phyloP scores from a whole-genome alignment of 2,888 invertebrate genomes.

The Epirrhoe alternata region DNA sequence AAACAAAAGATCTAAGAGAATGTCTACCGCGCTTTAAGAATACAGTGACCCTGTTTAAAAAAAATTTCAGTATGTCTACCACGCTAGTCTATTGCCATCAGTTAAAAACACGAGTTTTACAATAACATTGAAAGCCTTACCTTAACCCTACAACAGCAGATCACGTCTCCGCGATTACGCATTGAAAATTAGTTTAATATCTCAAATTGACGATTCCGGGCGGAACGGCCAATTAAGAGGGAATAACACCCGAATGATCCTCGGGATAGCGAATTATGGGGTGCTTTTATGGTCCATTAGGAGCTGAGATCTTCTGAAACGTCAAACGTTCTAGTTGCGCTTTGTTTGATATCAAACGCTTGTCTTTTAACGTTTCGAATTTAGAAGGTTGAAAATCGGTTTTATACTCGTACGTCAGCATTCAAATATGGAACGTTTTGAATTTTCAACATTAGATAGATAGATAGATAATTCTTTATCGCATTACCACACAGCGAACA shows the following conservation, averaged over 20 bases:
- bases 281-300: slow-evolving; percentile 82
- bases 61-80: too few species aligned
- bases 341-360: slow-evolving; percentile 11
- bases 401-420: not conserved
- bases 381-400: not conserved
- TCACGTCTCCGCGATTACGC: slow-evolving; percentile 79
- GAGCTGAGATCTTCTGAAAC: slow-evolving; percentile 56
- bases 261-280: slow-evolving; percentile 82
- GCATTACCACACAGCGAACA: too few species aligned
- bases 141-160: slow-evolving; percentile 11
- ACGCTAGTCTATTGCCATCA: too few species aligned
- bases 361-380: not conserved
- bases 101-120: not conserved
- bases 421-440: not conserved
- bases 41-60: too few species aligned
- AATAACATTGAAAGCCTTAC: not conserved
- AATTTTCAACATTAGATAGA: not conserved
- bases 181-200: slow-evolving; percentile 85
- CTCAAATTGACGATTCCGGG: slow-evolving; percentile 83
- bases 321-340: slow-evolving; percentile 26
- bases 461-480: too few species aligned
- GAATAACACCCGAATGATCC: slow-evolving; percentile 81
- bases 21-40: too few species aligned
- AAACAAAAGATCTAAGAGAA: too few species aligned
- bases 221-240: slow-evolving; percentile 83